Conservation (phyloP, 2,888 invertebrate species). For the Coremacera marginata region DNA sequence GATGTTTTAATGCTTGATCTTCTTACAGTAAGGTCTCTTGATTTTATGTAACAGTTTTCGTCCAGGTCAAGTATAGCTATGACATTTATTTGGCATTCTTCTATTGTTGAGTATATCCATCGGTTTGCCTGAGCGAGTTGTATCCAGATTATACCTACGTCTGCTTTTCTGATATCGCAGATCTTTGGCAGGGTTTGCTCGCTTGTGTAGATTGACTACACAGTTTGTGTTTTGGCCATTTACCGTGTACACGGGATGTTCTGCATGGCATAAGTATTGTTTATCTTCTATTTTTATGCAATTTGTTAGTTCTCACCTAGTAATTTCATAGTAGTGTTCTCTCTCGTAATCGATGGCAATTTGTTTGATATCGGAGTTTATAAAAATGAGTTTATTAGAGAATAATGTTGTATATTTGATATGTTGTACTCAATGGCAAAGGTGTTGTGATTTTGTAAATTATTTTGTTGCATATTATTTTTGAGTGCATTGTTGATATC, state of each 20-base stretch:
- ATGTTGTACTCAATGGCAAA: not conserved
- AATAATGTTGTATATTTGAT: not conserved
- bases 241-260: not conserved
- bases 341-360: not conserved
- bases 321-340: not conserved
- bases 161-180: not conserved
- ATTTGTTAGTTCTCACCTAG: not conserved
- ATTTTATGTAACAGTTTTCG: not conserved
- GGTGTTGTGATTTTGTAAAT: not conserved
- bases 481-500: not conserved
- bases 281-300: not conserved
- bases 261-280: not conserved
- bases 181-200: not conserved
- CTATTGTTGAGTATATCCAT: not conserved
- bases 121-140: not conserved
- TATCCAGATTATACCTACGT: not conserved
- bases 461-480: not conserved
- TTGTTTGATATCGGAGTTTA: too few relatives aligned
- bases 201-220: not conserved
- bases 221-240: not conserved
- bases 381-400: not conserved
- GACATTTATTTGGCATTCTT: not conserved
- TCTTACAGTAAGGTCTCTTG: not conserved
- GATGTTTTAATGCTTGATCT: not conserved
- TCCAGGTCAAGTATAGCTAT: not conserved